Evolutionary conservation across 2,113 vertebrate species (phyloP), one percentile per base, ranked within the genome.

Genomic region (Lathamus discolor): DNA sequence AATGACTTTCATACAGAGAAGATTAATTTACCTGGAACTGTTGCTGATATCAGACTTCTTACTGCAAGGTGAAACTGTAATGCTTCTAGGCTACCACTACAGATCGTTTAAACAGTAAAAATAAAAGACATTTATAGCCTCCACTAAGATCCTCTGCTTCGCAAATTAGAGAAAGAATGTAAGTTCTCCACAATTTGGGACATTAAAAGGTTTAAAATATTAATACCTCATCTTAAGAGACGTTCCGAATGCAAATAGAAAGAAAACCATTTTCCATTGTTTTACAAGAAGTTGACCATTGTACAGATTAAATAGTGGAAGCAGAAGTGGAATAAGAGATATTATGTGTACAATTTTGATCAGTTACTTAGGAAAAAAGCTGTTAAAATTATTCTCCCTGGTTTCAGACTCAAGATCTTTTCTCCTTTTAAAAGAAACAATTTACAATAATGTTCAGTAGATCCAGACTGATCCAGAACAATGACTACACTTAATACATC

Each of bases 21-120:
- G 91, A 92, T 94, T 93, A 33, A 48, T 51, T 83, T 90, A 92
- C 76, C 55, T 74, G 18, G 13, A 90, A 95, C 57, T 29, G 35
- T 37, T 52, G 69, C 67, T 74, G 52, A 35, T 74, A 41, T 35
- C 15, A 74, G 27, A 87, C 4, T 75, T 66, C 59, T 75, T 44
- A 55, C 37, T 84, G 13, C 13, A 75, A 63, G 29, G 48, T 86
- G 29, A 69, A 37, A 75, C n/a, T 77, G 15, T 43, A 85, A 13
- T 37, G 13, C 11, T 69, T 86, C 49, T 10, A 49, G 10, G 13
- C 6, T 80, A 57, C 9, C 3, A 49, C 2, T 22, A 59, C 8
- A 67, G 22, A 78, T 28, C 6, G 15, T 13, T 83, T 67, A 57
- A 77, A 69, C 5, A 2, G 3, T 33, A 89, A 6, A 80, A 86